Evolutionary conservation across 2,888 invertebrate species (phyloP), one percentile per base, ranked within the genome.

Genomic region (Drosophila phalerata): DNA sequence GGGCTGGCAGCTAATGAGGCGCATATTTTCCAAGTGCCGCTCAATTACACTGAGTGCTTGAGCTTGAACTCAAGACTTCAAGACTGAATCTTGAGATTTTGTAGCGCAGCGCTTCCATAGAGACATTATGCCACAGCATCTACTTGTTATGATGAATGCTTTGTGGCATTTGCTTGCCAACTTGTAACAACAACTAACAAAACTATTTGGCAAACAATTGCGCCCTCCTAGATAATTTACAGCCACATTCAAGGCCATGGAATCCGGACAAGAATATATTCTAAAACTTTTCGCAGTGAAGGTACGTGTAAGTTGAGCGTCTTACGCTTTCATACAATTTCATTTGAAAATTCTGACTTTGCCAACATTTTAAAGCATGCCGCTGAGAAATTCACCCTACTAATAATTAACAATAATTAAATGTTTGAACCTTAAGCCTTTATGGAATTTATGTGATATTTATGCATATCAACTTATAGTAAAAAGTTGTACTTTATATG

Each of bases 41-140:
- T 85, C 86, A 87, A 86, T 86, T 86, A 89, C 89, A 76, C 69
- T 89, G 88, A 86, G 87, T 88, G 89, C 89, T 76, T 77, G 66
- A 69, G 69, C 63, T 79, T 52, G 45, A 55, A 52, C 56, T 56
- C 34, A 28, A 47, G 13, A 30, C 17, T 55, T 25, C 40, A 17
- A 32, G 43, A 10, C 48, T 19, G 37, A 25, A 48, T 47, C 47
- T 34, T 17, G 19, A 52, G 51, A 32, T 51, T 15, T 32, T 19
- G 25, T 6, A 4, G 40, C n/a, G 13, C n/a, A 11, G n/a, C 38
- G 17, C 43, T 43, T 40, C 8, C 62, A 47, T 47, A 37, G 56
- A 69, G 55, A 69, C 58, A 60, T 40, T 45, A 45, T 17, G 43
- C 5, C 10, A 6, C 15, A 40, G 15, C n/a, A 47, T 51, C 19